Evolutionary conservation across 2,113 vertebrate genomes (phyloP), one percentile per base, ranked within the genome.

Genomic region (Neoarius graeffei): DNA sequence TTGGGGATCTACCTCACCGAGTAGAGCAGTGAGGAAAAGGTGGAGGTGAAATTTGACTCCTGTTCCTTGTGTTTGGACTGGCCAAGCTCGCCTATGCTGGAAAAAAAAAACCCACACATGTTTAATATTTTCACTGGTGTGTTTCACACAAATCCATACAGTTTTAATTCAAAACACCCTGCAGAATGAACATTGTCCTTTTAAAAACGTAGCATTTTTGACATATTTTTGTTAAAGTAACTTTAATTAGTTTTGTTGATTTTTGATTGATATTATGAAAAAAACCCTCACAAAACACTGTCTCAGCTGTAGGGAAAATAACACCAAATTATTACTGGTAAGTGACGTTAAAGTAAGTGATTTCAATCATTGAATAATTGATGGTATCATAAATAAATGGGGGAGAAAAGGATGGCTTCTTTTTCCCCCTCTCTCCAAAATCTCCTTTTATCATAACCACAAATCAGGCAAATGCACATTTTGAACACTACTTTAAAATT

Each of bases 41-140:
- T 71, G 89, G 84, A 88, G 86, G 89, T 88, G 89, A 88, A 88
- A 90, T 84, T 27, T 11, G 89, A 88, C 84, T 84, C 69, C 19
- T 0, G 25, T 76, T 86, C 85, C 71, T 71, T 54, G 67, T 90
- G 89, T 90, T 90, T 88, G 87, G 89, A 90, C 89, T 86, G 48
- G 84, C 84, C 73, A 5, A 82, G 59, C 42, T 56, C 13, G 85
- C 27, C 71, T 67, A 59, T n/a, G 52, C 67, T 11, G 35, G 83
- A 83, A 80, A 85, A 80, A 42, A 42, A 42, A 42, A 42, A 42
- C 3, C 42, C 50, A 59, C 25, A 79, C 66, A 85, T 80, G 73
- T 81, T 71, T 84, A 76, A 87, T 85, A 85, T 90, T 88, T 87
- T 85, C 42, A 85, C 86, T 89, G 86, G 86, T 88, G 87, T 87